These are phyloP conservation scores for Mionectes olivaceus DNA, from an alignment of 2,797 vertebrate genomes.

Conservation along the genomic window DNA sequence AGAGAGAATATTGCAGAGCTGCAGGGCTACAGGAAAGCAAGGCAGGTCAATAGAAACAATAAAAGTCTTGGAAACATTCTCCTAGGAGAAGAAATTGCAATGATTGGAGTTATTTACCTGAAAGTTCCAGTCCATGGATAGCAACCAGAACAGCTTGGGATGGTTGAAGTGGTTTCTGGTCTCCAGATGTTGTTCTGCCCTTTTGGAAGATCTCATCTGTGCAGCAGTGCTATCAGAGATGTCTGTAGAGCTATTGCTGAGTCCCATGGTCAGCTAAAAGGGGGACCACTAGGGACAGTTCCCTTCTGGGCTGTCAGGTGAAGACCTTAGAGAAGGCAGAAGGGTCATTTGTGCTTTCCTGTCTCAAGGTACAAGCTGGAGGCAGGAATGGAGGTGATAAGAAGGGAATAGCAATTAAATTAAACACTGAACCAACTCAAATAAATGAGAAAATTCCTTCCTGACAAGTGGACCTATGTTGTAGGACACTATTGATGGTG, in stretches of 20 bases:
- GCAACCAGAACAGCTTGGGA: neutral
- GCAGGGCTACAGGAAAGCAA: slow-evolving; percentile 31
- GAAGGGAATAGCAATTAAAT: neutral
- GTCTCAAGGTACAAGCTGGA: neutral
- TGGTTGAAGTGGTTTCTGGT: neutral
- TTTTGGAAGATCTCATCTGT: neutral
- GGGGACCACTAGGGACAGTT: neutral
- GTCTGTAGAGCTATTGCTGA: neutral
- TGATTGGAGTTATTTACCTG: slow-evolving; percentile 16
- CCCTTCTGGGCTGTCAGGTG: neutral
- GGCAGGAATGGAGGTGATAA: neutral
- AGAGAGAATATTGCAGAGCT: slow-evolving; percentile 19
- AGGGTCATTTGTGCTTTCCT: neutral
- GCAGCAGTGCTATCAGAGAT: neutral
- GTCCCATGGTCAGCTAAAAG: neutral
- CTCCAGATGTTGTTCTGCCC: neutral
- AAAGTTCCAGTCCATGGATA: neutral
- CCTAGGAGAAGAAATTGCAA: slow-evolving; percentile 24
- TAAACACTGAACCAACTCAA: neutral
- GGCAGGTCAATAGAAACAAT: slow-evolving; percentile 28
- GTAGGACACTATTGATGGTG: neutral
- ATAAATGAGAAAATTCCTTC: neutral
- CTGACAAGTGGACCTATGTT: neutral
- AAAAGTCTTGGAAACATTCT: slow-evolving; percentile 29
- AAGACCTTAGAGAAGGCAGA: neutral